These are phyloP conservation scores for Pachypanchax playfairii DNA, from an alignment of 2,113 vertebrate genomes.

Conservation along the genomic window DNA sequence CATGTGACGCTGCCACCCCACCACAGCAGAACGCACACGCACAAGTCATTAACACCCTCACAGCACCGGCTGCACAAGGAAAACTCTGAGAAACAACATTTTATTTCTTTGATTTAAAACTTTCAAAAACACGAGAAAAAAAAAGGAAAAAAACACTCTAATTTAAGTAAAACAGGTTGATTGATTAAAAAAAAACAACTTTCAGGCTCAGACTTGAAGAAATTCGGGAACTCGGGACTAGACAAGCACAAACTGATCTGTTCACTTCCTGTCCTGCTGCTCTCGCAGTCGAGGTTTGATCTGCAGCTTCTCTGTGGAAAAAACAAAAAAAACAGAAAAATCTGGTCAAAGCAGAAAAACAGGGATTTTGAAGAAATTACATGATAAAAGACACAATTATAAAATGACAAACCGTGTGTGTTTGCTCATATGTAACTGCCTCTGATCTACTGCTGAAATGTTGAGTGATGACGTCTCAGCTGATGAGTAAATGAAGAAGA, in stretches of 20 bases:
- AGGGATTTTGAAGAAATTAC: conserved; percentile 20
- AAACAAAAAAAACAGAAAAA: background rate
- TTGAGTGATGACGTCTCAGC: conserved; percentile 58
- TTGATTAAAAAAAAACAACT: conserved; percentile 8
- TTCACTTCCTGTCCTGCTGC: conserved; percentile 6
- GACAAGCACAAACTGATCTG: background rate
- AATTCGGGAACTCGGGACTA: conserved; percentile 29
- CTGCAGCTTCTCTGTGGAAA: conserved; percentile 74
- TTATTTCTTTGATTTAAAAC: conserved; percentile 39
- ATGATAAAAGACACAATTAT: background rate
- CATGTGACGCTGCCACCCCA: conserved; percentile 10
- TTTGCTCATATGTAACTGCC: conserved; percentile 19
- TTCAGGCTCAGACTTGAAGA: conserved; percentile 51
- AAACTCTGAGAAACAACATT: conserved; percentile 16
- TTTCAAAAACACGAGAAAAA: conserved; percentile 35
- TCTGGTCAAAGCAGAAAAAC: conserved; percentile 5
- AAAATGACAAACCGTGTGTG: background rate
- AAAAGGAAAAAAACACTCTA: conserved; percentile 24
- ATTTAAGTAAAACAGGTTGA: conserved; percentile 9
- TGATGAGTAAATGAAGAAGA: conserved; percentile 64
- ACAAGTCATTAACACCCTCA: conserved; percentile 20
- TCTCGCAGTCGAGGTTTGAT: conserved; percentile 79
- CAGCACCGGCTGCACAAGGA: background rate
- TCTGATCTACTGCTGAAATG: conserved; percentile 36
- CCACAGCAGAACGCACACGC: conserved; percentile 21